Conservation (phyloP, 2,888 invertebrate genomes). For the Proisotoma minuta region DNA sequence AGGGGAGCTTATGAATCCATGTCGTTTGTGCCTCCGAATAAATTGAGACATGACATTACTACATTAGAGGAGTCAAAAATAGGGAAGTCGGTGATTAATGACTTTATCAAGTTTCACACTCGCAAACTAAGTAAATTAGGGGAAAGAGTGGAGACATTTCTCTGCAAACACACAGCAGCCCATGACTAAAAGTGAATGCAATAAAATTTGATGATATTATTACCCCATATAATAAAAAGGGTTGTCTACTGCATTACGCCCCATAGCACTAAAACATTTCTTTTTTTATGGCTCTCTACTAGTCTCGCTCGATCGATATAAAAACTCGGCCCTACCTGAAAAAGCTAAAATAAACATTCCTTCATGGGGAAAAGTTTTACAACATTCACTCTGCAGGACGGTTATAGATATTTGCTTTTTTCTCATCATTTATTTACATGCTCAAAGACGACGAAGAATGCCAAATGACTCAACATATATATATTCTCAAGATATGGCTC, state of each 20-base stretch:
- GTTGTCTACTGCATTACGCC: constrained; percentile 7
- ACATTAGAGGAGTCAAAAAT: neutral
- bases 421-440: no score
- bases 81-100: constrained; percentile 40
- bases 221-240: constrained; percentile 6
- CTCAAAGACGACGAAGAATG: no score
- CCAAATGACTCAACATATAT: constrained; percentile 8
- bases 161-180: no score
- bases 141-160: neutral
- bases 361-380: no score
- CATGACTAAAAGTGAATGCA: no score
- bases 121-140: constrained; percentile 7
- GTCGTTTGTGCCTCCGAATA: constrained; percentile 8
- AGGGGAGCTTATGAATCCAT: no score
- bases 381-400: no score
- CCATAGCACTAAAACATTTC: neutral
- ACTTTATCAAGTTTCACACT: constrained; percentile 46
- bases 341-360: no score
- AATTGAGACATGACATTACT: constrained; percentile 1
- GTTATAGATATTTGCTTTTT: no score
- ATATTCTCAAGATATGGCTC: neutral
- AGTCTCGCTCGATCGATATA: no score
- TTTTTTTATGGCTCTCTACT: no score
- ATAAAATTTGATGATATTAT: constrained; percentile 7
- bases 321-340: no score